phyloP scores from a whole-genome alignment of 2,797 vertebrate genomes.

The Cyprinodon diabolis region DNA sequence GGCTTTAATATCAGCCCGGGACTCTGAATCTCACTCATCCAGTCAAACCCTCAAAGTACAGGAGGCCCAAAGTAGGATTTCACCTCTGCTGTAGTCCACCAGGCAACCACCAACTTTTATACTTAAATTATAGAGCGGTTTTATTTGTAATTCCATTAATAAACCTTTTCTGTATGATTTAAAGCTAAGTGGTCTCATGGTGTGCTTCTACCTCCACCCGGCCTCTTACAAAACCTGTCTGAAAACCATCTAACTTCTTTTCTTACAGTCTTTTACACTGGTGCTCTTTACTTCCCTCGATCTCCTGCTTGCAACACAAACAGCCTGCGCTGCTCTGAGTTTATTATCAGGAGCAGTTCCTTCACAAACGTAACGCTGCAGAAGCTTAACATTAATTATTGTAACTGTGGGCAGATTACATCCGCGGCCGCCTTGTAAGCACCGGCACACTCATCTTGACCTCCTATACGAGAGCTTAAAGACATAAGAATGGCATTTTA shows the following conservation, averaged over 20 bases:
- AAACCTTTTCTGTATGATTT: not conserved
- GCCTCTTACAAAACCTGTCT: not conserved
- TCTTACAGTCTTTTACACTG: too few relatives aligned
- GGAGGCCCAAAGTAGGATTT: not conserved
- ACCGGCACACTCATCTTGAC: conserved; percentile 98
- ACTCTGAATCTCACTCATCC: not conserved
- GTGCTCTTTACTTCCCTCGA: conserved; percentile 42
- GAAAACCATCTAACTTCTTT: not conserved
- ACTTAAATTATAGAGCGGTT: not conserved
- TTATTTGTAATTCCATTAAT: not conserved
- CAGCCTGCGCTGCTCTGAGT: conserved; percentile 94
- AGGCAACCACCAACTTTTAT: not conserved
- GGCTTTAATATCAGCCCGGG: not conserved
- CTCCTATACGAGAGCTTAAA: conserved; percentile 99
- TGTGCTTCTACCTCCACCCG: not conserved
- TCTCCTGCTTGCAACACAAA: conserved; percentile 91
- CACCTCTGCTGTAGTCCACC: not conserved
- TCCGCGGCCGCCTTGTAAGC: conserved; percentile 97
- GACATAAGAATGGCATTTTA: conserved; percentile 99
- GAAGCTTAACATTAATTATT: conserved; percentile 99
- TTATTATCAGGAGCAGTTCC: conserved; percentile 97
- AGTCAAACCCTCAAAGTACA: not conserved
- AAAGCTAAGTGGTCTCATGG: not conserved
- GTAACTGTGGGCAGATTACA: conserved; percentile 99
- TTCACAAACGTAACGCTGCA: conserved; percentile 99